Conservation (phyloP, 2,113 vertebrate species). For the Fregata magnificens region DNA sequence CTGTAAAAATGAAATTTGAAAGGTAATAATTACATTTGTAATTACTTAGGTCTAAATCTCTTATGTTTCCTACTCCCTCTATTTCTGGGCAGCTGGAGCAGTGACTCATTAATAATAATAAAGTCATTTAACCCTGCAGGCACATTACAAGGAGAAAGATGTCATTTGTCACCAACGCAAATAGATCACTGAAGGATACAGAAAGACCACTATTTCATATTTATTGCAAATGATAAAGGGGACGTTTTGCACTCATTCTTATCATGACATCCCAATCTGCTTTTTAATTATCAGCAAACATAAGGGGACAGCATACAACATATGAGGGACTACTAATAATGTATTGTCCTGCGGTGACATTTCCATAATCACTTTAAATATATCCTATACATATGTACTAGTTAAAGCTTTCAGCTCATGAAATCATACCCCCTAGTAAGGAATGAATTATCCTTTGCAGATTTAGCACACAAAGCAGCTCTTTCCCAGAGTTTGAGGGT, state of each 20-base stretch:
- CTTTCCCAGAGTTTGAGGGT: background rate
- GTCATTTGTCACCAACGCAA: constrained; percentile 78
- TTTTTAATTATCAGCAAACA: constrained; percentile 72
- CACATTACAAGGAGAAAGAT: constrained; percentile 78
- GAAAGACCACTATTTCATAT: constrained; percentile 75
- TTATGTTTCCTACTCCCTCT: constrained; percentile 59
- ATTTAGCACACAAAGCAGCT: background rate
- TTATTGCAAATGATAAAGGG: constrained; percentile 64
- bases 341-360: constrained; percentile 51
- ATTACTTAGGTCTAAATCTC: constrained; percentile 83
- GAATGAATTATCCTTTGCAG: constrained; percentile 34
- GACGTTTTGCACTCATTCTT: constrained; percentile 53
- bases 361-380: constrained; percentile 62
- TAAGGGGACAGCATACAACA: constrained; percentile 45
- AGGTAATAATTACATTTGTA: constrained; percentile 86
- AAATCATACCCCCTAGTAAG: constrained; percentile 30
- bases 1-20: constrained; percentile 72
- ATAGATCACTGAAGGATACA: constrained; percentile 75
- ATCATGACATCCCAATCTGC: constrained; percentile 64
- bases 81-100: constrained; percentile 61
- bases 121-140: constrained; percentile 85
- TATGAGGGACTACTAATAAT: constrained; percentile 35
- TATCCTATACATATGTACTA: constrained; percentile 30
- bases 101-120: constrained; percentile 88
- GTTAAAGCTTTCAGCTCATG: constrained; percentile 41